phyloP scores from a whole-genome alignment of 37 sponge, comb jelly and placozoan genomes.

The Aplysina aerophoba region DNA sequence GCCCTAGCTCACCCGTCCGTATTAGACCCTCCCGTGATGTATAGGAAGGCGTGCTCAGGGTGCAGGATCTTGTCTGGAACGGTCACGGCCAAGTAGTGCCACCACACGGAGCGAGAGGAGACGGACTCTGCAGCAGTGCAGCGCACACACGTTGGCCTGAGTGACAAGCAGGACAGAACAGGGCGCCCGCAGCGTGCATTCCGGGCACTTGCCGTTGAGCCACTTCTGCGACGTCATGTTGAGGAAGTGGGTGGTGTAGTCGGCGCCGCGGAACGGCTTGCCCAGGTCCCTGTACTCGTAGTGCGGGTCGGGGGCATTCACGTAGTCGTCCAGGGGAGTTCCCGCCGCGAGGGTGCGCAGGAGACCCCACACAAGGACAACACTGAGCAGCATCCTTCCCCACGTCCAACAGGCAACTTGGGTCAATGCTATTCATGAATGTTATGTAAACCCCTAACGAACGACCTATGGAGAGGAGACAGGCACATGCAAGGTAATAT shows the following conservation, averaged over 20 bases:
- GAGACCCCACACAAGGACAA: too few relatives aligned
- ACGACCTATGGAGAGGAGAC: too few relatives aligned
- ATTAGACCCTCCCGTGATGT: slow-evolving; percentile 87
- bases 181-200: neutral
- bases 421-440: too few relatives aligned
- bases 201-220: slow-evolving; percentile 55
- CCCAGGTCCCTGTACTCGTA: slow-evolving; percentile 68
- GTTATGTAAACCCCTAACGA: too few relatives aligned
- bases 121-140: slow-evolving; percentile 41
- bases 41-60: slow-evolving; percentile 76
- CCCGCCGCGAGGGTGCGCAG: too few relatives aligned
- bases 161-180: neutral
- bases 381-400: too few relatives aligned
- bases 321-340: slow-evolving; percentile 93
- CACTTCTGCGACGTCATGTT: slow-evolving; percentile 95
- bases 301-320: slow-evolving; percentile 74
- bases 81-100: slow-evolving; percentile 82
- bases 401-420: too few relatives aligned
- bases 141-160: too few relatives aligned
- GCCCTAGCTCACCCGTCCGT: slow-evolving; percentile 34
- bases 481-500: too few relatives aligned
- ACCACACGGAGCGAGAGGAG: slow-evolving; percentile 79
- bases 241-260: slow-evolving; percentile 77
- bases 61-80: slow-evolving; percentile 70
- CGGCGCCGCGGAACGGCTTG: slow-evolving; percentile 50